Evolutionary conservation across 2,113 vertebrate species (phyloP).

Genomic region (Brachyhypopomus occidentalis): DNA sequence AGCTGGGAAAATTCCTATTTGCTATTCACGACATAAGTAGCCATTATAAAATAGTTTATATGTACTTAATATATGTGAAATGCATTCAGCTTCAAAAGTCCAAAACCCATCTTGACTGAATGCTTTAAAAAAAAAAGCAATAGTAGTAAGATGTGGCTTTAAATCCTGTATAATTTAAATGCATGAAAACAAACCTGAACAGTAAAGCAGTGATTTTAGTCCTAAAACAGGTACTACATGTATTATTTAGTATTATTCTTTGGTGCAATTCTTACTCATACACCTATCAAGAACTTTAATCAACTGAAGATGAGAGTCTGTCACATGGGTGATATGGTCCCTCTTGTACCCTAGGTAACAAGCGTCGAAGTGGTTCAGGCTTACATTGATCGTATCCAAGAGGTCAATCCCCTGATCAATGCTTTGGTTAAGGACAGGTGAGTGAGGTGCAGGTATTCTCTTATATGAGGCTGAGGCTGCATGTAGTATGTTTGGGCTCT

Average conservation of each 20-base stretch:
- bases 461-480: not conserved
- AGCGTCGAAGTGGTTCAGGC: conserved; percentile 83
- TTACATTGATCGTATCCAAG: conserved; percentile 82
- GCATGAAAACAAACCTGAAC: too few relatives aligned
- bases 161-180: too few relatives aligned
- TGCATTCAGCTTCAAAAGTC: not conserved
- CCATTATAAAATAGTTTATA: not conserved
- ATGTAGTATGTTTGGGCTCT: not conserved
- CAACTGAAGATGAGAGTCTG: not conserved
- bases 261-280: too few relatives aligned
- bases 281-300: too few relatives aligned
- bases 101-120: too few relatives aligned
- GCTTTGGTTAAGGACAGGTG: conserved; percentile 84
- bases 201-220: too few relatives aligned
- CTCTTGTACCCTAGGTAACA: conserved; percentile 71
- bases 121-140: too few relatives aligned
- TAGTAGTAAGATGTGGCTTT: too few relatives aligned
- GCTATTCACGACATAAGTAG: conserved; percentile 8
- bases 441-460: conserved; percentile 27
- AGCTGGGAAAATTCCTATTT: not conserved
- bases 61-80: not conserved
- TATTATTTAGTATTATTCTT: too few relatives aligned
- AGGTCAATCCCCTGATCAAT: conserved; percentile 85
- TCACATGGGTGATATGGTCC: not conserved
- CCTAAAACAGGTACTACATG: too few relatives aligned